Evolutionary conservation across 2,888 invertebrate species (phyloP), one percentile per base, ranked within the genome.

Genomic region (Empis stercorea): DNA sequence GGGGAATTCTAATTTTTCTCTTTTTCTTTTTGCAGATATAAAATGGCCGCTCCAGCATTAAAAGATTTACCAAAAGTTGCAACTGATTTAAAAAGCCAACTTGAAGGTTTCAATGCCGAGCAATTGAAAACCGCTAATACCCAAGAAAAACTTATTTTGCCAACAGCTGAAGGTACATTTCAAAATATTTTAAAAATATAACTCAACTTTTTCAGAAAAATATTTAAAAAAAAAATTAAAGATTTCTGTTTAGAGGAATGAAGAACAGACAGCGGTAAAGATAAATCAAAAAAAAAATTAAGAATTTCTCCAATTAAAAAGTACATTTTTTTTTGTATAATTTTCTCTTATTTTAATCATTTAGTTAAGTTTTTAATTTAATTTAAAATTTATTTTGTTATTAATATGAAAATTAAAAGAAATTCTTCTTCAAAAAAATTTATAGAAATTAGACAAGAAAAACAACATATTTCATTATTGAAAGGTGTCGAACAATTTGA

Each of bases 111-210:
- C 76, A 87, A 91, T 70, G 79, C 86, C 51, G 81, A 82, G 62
- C 83, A 86, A 62, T 76, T 96, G 68, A 87, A 87, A 66, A 88
- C 88, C 64, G 87, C 89, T 10, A 83, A 84, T 59, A 93, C 92
- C 48, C 80, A 86, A 55, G 94, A 94, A 67, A 96, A 95, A 71
- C 87, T 88, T 50, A 79, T 92, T 52, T 76, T 96, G 60, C 95
- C 95, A 49, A 87, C 93, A 39, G 91, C 92, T 57, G 87, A 92
- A 84, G 93, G 94, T 94, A 72, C n/a, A n/a, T n/a, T n/a, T n/a
- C n/a, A n/a, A n/a, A n/a, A n/a, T n/a, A n/a, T n/a, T n/a, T n/a
- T n/a, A n/a, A n/a, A n/a, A n/a, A n/a, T n/a, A n/a, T n/a, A n/a
- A n/a, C n/a, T n/a, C n/a, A n/a, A n/a, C n/a, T n/a, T n/a, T n/a